These are phyloP conservation scores for Cyrtodaria siliqua DNA, from an alignment of 2,888 invertebrate species.

Conservation along the genomic window DNA sequence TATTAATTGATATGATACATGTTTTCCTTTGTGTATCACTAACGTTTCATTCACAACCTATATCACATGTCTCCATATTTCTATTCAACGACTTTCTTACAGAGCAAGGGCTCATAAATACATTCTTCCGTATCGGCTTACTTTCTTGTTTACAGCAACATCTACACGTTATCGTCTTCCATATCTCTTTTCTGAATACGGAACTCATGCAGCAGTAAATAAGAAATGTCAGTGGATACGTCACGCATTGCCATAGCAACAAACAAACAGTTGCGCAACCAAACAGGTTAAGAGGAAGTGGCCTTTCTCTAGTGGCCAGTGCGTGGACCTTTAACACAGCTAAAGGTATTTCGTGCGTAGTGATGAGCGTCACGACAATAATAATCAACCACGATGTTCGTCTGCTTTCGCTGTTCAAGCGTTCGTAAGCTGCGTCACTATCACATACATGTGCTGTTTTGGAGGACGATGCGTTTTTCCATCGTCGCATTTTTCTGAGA, in stretches of 20 bases:
- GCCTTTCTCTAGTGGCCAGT: conserved; percentile 7
- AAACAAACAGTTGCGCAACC: conserved; percentile 31
- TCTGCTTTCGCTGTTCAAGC: conserved; percentile 23
- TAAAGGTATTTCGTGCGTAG: conserved; percentile 26
- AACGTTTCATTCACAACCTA: too few species aligned
- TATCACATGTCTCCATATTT: too few species aligned
- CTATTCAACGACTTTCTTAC: too few species aligned
- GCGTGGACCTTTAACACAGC: conserved; percentile 9
- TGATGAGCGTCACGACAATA: conserved; percentile 18
- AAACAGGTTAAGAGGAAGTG: conserved; percentile 29
- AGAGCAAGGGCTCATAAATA: too few species aligned
- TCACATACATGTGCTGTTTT: neutral
- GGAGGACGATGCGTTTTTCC: too few species aligned
- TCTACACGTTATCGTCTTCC: conserved; percentile 16
- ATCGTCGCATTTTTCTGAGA: too few species aligned
- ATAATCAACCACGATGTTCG: conserved; percentile 42
- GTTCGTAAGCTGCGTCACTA: conserved; percentile 16
- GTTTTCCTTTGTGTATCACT: too few species aligned
- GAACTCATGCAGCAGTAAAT: conserved; percentile 47
- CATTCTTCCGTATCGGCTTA: too few species aligned
- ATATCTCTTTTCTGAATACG: conserved; percentile 28
- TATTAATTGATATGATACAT: too few species aligned
- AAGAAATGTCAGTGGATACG: conserved; percentile 39
- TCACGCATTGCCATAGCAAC: conserved; percentile 37
- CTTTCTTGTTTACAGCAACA: neutral